Percentiles rank a stretch among this genome's conserved stretches.
phyloP scores from a whole-genome alignment of 2,113 vertebrate genomes.

The Tachysurus vachellii region DNA sequence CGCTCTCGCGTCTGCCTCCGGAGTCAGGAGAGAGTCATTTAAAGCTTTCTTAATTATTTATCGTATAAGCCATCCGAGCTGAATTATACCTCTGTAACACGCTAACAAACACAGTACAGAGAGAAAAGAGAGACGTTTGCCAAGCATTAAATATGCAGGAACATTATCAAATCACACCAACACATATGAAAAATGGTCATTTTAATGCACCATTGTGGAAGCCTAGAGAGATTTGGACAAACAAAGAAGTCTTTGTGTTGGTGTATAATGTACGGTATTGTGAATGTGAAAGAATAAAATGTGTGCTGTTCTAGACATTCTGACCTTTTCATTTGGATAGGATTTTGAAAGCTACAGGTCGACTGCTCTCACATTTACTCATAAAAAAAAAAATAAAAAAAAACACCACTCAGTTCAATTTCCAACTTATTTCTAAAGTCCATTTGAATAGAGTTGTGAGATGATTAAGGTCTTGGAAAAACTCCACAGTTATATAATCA shows the following conservation, averaged over 20 bases:
- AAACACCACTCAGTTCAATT: too few relatives aligned
- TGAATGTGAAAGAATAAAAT: background rate
- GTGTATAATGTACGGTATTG: slow-evolving; percentile 17
- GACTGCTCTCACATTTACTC: background rate
- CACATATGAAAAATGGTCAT: slow-evolving; percentile 22
- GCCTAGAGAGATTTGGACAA: background rate
- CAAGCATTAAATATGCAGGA: background rate
- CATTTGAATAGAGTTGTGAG: background rate
- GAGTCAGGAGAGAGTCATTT: slow-evolving; percentile 63
- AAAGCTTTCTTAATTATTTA: slow-evolving; percentile 73
- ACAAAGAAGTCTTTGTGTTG: slow-evolving; percentile 15
- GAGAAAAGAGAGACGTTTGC: background rate
- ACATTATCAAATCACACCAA: slow-evolving; percentile 55
- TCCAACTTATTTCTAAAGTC: background rate
- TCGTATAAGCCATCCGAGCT: slow-evolving; percentile 61
- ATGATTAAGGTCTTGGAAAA: background rate
- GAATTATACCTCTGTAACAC: slow-evolving; percentile 66
- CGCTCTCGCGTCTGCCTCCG: slow-evolving; percentile 35
- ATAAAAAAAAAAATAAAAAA: background rate
- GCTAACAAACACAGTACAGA: slow-evolving; percentile 65
- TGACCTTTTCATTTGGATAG: background rate
- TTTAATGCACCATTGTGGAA: slow-evolving; percentile 8
- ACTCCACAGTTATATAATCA: background rate
- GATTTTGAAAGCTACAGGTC: background rate
- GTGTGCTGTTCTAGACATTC: background rate